phyloP scores from a whole-genome alignment of 2,888 invertebrate species.

The Epirrita christyi region DNA sequence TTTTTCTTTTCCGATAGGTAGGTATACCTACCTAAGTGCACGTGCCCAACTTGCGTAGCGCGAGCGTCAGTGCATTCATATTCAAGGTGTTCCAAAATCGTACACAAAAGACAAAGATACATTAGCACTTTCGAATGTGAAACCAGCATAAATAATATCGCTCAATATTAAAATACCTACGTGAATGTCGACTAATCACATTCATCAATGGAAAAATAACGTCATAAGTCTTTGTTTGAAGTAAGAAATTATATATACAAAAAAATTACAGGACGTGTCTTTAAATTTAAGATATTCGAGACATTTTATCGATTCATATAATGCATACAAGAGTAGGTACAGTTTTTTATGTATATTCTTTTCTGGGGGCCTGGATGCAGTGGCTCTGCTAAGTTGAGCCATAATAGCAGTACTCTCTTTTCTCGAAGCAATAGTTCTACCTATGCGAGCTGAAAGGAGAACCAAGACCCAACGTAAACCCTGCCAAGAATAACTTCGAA shows the following conservation, averaged over 20 bases:
- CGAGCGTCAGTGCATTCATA: constrained; percentile 20
- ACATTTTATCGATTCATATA: too few species aligned
- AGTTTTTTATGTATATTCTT: too few species aligned
- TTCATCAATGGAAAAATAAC: constrained; percentile 48
- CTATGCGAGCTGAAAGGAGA: too few species aligned
- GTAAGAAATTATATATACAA: constrained; percentile 1
- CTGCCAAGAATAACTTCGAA: too few species aligned
- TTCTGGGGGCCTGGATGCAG: too few species aligned
- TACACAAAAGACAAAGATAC: constrained; percentile 25
- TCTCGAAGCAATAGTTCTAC: too few species aligned
- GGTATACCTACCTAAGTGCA: constrained; percentile 4
- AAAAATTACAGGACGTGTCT: not conserved
- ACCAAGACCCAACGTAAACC: too few species aligned
- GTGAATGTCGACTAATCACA: constrained; percentile 46
- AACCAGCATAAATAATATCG: constrained; percentile 23
- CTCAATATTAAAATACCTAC: constrained; percentile 21
- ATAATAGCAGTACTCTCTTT: too few species aligned
- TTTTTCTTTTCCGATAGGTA: not conserved
- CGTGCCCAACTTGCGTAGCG: constrained; percentile 12
- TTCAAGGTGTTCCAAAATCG: constrained; percentile 28
- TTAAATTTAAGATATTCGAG: too few species aligned
- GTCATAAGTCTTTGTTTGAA: constrained; percentile 46
- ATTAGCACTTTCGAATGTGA: constrained; percentile 28
- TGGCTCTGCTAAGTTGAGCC: too few species aligned
- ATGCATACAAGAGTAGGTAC: too few species aligned